Percentiles rank a stretch among this genome's conserved stretches.
These are phyloP conservation scores for Nymphalis urticae DNA, from an alignment of 2,888 invertebrate species.

Conservation along the genomic window DNA sequence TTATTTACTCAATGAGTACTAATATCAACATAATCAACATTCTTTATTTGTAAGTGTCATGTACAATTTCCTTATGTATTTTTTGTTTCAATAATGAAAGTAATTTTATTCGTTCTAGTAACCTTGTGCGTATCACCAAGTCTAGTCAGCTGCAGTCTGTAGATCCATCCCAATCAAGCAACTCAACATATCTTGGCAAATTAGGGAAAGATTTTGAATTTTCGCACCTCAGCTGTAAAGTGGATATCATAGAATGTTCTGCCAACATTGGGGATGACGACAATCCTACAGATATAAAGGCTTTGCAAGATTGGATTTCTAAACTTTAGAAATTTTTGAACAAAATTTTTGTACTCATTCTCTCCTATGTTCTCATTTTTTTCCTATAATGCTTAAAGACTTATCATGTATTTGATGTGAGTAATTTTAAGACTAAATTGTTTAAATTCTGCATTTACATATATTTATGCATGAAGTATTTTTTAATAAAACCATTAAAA, in stretches of 20 bases:
- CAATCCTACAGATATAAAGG: constrained; percentile 82
- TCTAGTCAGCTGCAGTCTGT: constrained; percentile 90
- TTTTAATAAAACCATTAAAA: constrained; percentile 29
- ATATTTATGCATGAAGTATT: constrained; percentile 36
- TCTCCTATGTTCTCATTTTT: constrained; percentile 28
- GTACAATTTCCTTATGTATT: too few species aligned
- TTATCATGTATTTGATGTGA: constrained; percentile 31
- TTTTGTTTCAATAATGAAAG: not conserved
- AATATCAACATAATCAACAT: too few species aligned
- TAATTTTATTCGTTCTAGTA: constrained; percentile 79
- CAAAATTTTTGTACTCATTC: not conserved
- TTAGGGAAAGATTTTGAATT: constrained; percentile 92
- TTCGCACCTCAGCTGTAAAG: constrained; percentile 84
- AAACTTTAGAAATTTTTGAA: constrained; percentile 65
- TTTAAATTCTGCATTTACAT: constrained; percentile 34
- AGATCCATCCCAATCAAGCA: constrained; percentile 83
- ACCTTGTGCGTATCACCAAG: constrained; percentile 92
- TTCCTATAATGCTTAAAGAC: constrained; percentile 34
- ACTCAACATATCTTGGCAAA: constrained; percentile 86
- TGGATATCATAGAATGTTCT: constrained; percentile 87
- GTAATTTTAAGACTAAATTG: constrained; percentile 31
- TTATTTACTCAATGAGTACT: too few species aligned
- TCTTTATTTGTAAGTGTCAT: too few species aligned
- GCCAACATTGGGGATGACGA: constrained; percentile 81
- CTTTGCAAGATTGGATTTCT: constrained; percentile 87